Evolutionary conservation across 2,888 invertebrate species (phyloP), one percentile per base, ranked within the genome.

Genomic region (Stomorhina lunata): DNA sequence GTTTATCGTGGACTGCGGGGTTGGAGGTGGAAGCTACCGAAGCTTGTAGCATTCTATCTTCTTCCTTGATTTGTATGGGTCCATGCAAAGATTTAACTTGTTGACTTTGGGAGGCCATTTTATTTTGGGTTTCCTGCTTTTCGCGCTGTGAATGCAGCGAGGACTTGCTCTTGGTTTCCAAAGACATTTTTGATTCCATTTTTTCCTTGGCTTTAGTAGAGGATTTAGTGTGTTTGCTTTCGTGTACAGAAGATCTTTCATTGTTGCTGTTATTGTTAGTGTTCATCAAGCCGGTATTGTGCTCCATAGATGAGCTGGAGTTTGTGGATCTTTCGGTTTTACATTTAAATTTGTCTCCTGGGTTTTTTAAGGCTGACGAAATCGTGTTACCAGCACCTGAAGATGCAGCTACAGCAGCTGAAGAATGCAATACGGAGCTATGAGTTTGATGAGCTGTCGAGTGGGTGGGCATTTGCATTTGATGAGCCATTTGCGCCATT

Each of bases 11-110:
- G 2, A 86, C 84, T 2, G 87, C 37, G 15, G 78, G 34, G 7
- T 57, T 50, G 9, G 69, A 12, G 12, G 80, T n/a, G 1, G 77
- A 81, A 0, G 85, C 34, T 65, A 85, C 86, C 0, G 79, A 29
- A 6, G 87, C 45, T 75, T 84, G 84, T 29, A 82, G 34, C 79
- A 83, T 81, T 79, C 88, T 87, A 0, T 88, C 89, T 76, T 89
- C 88, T 66, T 88, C 89, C 43, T 89, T 89, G 2, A 89, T 87
- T 82, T 89, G 88, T 29, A 89, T 84, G 20, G 87, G 53, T 10
- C 85, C 76, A 40, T 81, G 84, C n/a, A 81, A 22, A 6, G 66
- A 9, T 50, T 79, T 71, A 1, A 81, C 78, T 1, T 65, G 25
- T 50, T 76, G 71, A 4, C 63, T 9, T 79, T 82, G 82, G 5